Percentiles rank a stretch among this genome's conserved stretches.
Evolutionary conservation across 2,888 invertebrate species (phyloP).

Genomic region (Hypena proboscidalis): DNA sequence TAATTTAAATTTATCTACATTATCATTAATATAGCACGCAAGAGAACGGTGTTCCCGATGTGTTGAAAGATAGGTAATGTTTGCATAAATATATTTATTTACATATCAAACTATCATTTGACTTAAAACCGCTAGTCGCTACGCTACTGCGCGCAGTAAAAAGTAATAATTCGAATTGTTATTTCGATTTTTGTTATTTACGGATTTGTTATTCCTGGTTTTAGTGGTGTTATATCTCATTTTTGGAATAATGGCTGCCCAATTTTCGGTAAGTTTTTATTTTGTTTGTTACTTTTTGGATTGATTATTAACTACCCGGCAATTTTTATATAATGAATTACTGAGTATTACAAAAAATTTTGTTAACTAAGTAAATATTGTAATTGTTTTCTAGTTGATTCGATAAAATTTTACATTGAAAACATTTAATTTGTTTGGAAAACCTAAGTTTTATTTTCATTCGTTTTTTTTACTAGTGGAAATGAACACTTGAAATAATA

Average conservation of each 20-base stretch:
- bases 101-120: conserved; percentile 34
- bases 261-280: conserved; percentile 31
- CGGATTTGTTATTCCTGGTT: not conserved
- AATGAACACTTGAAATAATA: too few relatives aligned
- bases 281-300: not conserved
- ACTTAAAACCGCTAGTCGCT: conserved; percentile 15
- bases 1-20: conserved; percentile 14
- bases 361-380: too few relatives aligned
- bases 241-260: conserved; percentile 37
- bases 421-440: too few relatives aligned
- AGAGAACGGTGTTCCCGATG: conserved; percentile 8
- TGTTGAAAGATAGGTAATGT: conserved; percentile 1
- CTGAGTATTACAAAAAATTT: too few relatives aligned
- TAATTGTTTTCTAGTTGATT: too few relatives aligned
- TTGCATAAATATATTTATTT: conserved; percentile 29
- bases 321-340: too few relatives aligned
- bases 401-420: too few relatives aligned
- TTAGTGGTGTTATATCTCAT: conserved; percentile 1
- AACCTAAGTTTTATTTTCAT: too few relatives aligned
- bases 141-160: conserved; percentile 7
- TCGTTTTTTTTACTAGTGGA: too few relatives aligned
- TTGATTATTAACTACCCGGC: too few relatives aligned
- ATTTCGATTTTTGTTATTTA: not conserved
- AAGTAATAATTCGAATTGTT: not conserved
- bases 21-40: conserved; percentile 15